Evolutionary conservation across 2,888 invertebrate species (phyloP).

Genomic region (Pocota personata): DNA sequence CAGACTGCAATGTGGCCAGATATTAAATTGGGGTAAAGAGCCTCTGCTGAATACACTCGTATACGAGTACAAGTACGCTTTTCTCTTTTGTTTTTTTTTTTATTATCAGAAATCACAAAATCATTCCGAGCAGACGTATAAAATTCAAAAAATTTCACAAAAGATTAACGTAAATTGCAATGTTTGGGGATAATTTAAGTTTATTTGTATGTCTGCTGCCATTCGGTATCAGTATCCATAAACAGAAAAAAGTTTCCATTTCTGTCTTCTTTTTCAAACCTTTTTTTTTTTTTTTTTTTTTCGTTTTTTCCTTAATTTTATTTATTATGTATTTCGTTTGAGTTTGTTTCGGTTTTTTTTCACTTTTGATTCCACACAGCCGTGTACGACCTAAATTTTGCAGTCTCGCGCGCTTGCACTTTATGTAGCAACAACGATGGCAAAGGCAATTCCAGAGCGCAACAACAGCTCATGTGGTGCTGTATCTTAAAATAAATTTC

Average conservation of each 20-base stretch:
- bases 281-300: slow-evolving; percentile 2
- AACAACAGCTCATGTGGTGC: slow-evolving; percentile 18
- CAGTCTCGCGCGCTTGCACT: slow-evolving; percentile 41
- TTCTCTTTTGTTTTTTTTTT: slow-evolving; percentile 4
- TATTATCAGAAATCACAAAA: slow-evolving; percentile 48
- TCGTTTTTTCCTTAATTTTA: too few relatives aligned
- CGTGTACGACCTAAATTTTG: slow-evolving; percentile 59
- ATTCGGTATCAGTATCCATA: slow-evolving; percentile 41
- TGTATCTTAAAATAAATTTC: slow-evolving; percentile 64
- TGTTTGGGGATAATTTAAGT: slow-evolving; percentile 57
- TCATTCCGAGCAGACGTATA: slow-evolving; percentile 47
- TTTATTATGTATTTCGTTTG: slow-evolving; percentile 8
- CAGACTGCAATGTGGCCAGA: slow-evolving; percentile 69
- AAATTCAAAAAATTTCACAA: slow-evolving; percentile 52
- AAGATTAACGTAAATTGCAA: slow-evolving; percentile 60
- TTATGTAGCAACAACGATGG: slow-evolving; percentile 23
- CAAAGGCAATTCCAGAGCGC: slow-evolving; percentile 30
- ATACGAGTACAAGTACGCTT: background rate
- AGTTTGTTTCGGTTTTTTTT: background rate
- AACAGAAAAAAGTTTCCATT: slow-evolving; percentile 38
- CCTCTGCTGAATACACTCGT: slow-evolving; percentile 34
- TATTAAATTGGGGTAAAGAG: slow-evolving; percentile 57
- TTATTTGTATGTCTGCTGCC: slow-evolving; percentile 44
- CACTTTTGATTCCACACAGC: background rate
- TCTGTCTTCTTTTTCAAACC: background rate